These are phyloP conservation scores for Plebejus argus DNA, from an alignment of 2,888 invertebrate species.

Conservation along the genomic window DNA sequence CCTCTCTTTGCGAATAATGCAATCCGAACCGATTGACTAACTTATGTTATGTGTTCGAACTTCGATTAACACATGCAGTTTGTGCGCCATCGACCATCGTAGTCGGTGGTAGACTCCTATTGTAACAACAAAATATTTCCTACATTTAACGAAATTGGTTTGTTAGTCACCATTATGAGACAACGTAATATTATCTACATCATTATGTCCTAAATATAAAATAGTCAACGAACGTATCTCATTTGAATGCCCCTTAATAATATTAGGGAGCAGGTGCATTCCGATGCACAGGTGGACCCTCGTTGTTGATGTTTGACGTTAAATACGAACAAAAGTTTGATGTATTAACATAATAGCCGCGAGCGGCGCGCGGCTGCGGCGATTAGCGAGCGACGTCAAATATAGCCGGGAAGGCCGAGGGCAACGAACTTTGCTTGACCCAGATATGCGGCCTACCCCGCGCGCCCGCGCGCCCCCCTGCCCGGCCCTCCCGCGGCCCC, in stretches of 20 bases:
- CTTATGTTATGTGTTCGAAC: conserved; percentile 31
- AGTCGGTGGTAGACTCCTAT: background rate
- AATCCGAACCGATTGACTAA: conserved; percentile 57
- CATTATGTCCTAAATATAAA: background rate
- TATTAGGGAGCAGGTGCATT: conserved; percentile 2
- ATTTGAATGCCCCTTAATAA: background rate
- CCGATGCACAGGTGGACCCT: conserved; percentile 10
- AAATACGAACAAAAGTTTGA: conserved; percentile 32
- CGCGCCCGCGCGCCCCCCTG: conserved; percentile 46
- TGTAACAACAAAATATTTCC: background rate
- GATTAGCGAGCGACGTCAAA: conserved; percentile 73
- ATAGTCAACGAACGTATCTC: background rate
- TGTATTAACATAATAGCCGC: conserved; percentile 42
- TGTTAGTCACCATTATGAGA: no score
- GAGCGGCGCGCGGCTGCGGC: conserved; percentile 54
- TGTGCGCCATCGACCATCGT: background rate
- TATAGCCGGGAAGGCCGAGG: conserved; percentile 81
- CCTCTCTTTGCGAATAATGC: conserved; percentile 62
- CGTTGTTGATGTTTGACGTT: conserved; percentile 31
- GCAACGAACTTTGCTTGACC: conserved; percentile 80
- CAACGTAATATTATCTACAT: background rate
- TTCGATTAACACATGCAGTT: conserved; percentile 4
- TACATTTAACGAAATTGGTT: background rate
- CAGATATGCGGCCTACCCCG: conserved; percentile 59
- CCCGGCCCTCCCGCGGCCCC: conserved; percentile 44